These are phyloP conservation scores for Strigops habroptila DNA, from an alignment of 2,113 vertebrate genomes.

Conservation along the genomic window DNA sequence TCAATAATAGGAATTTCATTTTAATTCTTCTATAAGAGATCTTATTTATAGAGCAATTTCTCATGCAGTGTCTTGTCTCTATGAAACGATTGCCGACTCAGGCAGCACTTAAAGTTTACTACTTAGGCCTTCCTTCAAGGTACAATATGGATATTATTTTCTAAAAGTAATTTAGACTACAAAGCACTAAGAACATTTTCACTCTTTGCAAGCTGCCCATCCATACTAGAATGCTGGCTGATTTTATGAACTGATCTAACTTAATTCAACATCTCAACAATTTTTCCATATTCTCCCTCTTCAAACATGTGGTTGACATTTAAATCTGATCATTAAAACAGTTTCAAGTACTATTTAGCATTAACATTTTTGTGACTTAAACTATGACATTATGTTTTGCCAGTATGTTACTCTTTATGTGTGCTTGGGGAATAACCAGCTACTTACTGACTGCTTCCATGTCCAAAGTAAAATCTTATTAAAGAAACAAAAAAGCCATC, in stretches of 20 bases:
- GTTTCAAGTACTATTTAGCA: not conserved
- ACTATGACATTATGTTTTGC: not conserved
- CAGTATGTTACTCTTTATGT: not conserved
- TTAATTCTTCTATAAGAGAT: conserved; percentile 80
- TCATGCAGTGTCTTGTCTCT: conserved; percentile 74
- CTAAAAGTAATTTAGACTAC: conserved; percentile 71
- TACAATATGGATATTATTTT: conserved; percentile 74
- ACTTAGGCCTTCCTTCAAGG: conserved; percentile 77
- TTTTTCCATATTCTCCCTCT: not conserved
- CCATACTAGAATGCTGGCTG: not conserved
- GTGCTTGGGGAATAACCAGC: not conserved
- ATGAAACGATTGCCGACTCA: conserved; percentile 79
- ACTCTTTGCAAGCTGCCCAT: conserved; percentile 50
- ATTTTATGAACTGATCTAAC: not conserved
- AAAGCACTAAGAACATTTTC: conserved; percentile 43
- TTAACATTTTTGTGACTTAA: not conserved
- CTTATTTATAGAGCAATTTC: conserved; percentile 84
- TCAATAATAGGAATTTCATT: conserved; percentile 81
- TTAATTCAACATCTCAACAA: not conserved
- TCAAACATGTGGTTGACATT: not conserved
- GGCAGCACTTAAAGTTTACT: conserved; percentile 79
- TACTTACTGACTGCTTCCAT: not conserved
- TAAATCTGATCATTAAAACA: not conserved
- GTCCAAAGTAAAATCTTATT: not conserved
- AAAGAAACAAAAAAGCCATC: not conserved